phyloP scores from a whole-genome alignment of 1,140 invertebrate genomes.

The Arctopsyche grandis region DNA sequence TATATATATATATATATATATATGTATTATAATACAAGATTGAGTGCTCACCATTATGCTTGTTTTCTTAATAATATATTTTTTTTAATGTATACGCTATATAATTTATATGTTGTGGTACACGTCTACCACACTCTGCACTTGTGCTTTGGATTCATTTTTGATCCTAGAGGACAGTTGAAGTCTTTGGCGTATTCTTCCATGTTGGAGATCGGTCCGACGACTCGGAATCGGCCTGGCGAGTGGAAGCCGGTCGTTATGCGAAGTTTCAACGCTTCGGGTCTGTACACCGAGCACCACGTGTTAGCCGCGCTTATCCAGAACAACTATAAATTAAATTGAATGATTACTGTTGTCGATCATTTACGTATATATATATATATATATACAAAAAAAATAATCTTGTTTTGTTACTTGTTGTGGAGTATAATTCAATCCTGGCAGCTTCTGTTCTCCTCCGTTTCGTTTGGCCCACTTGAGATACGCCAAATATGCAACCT shows the following conservation, averaged over 20 bases:
- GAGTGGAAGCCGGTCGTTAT: constrained; percentile 83
- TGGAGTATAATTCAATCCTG: constrained; percentile 74
- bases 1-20: no score
- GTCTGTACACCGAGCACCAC: constrained; percentile 70
- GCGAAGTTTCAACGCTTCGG: constrained; percentile 77
- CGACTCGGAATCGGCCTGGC: constrained; percentile 83
- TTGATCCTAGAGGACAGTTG: constrained; percentile 80
- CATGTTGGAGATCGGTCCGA: constrained; percentile 91
- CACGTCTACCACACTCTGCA: constrained; percentile 80
- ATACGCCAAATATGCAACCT: constrained; percentile 87
- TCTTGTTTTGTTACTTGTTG: constrained; percentile 67
- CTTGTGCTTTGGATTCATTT: constrained; percentile 90
- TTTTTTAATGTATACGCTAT: no score
- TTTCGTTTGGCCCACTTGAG: constrained; percentile 74
- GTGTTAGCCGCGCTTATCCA: constrained; percentile 74
- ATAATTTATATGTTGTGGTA: no score
- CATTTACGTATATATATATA: no score
- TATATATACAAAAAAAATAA: background rate
- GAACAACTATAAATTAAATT: constrained; percentile 67
- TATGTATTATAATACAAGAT: no score
- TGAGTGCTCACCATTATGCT: no score
- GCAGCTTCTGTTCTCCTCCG: constrained; percentile 72
- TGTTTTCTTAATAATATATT: no score
- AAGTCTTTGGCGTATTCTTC: constrained; percentile 89
- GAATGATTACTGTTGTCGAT: background rate